Evolutionary conservation across 2,888 invertebrate species (phyloP).

Genomic region (Dicycla oo): DNA sequence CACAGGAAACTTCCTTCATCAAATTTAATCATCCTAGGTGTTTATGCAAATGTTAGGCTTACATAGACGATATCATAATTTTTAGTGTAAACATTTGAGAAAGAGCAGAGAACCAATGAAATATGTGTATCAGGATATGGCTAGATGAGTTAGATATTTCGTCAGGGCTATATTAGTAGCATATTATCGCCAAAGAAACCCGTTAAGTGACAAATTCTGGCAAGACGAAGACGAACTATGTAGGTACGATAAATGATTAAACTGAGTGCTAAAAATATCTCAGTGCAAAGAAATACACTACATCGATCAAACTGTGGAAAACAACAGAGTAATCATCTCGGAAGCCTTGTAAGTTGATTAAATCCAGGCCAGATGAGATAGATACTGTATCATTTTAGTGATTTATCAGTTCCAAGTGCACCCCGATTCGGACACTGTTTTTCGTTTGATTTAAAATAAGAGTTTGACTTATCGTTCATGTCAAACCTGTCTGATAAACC

Average conservation of each 20-base stretch:
- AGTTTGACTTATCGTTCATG: neutral
- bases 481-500: conserved; percentile 5
- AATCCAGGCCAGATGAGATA: conserved; percentile 36
- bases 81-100: conserved; percentile 33
- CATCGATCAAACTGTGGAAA: conserved; percentile 69
- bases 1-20: conserved; percentile 30
- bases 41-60: conserved; percentile 17
- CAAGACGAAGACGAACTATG: conserved; percentile 32
- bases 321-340: conserved; percentile 66
- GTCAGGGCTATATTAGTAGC: conserved; percentile 9
- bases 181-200: conserved; percentile 5
- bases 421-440: neutral
- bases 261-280: conserved; percentile 45
- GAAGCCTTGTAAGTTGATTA: conserved; percentile 65
- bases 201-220: conserved; percentile 21
- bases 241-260: conserved; percentile 41
- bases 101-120: conserved; percentile 22
- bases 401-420: conserved; percentile 4
- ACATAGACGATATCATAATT: conserved; percentile 33
- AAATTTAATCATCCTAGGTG: conserved; percentile 5
- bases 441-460: neutral
- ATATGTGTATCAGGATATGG: conserved; percentile 9
- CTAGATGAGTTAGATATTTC: neutral
- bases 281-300: conserved; percentile 32
- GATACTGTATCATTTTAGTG: conserved; percentile 12